Evolutionary conservation across 2,113 vertebrate genomes (phyloP), one percentile per base, ranked within the genome.

Genomic region (Nycticebus coucang): DNA sequence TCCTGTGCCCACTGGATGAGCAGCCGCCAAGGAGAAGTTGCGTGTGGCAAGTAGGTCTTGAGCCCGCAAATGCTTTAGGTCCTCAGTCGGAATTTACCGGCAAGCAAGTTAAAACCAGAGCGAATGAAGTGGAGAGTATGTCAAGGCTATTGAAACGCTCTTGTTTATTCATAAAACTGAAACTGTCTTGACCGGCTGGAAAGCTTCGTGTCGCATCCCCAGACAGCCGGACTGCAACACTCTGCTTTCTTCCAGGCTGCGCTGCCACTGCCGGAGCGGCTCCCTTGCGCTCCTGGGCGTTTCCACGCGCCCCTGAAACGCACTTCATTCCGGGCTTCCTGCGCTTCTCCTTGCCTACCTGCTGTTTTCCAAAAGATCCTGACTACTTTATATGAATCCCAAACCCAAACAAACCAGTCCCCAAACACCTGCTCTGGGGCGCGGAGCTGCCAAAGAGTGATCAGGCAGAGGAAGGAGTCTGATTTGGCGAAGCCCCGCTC

Each of bases 351-450:
- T 77, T 30, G 33, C 33, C 28, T 37, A 21, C 30, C 17, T 10
- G 41, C 33, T 9, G 28, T 21, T 66, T n/a, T 24, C 33, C 7
- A 2, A 7, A 4, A 69, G 85, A 81, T 50, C 15, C 22, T 26
- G 21, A 93, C 78, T 81, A 15, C 28, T 85, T 68, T 82, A 50
- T 41, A 78, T 93, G 15, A 91, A 75, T 9, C 28, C 59, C 64
- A 41, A 57, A 19, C 21, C n/a, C 8, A 93, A 91, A 53, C 62
- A 28, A 55, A 57, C 45, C 33, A 66, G 57, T 2, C 21, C 17
- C 55, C 57, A 64, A 88, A 75, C 92, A 93, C 91, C 89, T 89
- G 86, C n/a, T 72, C 37, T 26, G 33, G 41, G 84, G n/a, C 14
- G 3, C 11, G 3, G 69, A 83, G 9, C 21, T 72, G 87, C 68